Conservation (phyloP, 2,113 vertebrate genomes). For the Notarius lentiginosus region DNA sequence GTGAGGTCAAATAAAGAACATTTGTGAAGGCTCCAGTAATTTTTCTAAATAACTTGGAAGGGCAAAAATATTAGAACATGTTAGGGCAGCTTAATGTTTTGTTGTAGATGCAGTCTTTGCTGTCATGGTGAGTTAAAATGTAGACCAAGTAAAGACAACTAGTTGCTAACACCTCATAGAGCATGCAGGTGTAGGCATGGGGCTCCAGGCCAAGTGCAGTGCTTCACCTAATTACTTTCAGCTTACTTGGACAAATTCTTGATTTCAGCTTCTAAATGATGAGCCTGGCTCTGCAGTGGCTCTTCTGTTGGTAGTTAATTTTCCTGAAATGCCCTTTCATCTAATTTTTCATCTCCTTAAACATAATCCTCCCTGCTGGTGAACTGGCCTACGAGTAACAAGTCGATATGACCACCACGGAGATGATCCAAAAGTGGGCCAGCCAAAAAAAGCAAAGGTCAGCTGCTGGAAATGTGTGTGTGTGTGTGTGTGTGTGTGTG, state of each 20-base stretch:
- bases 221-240: constrained; percentile 48
- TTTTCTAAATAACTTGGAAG: neutral
- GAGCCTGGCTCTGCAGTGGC: constrained; percentile 30
- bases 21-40: constrained; percentile 5
- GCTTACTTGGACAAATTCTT: constrained; percentile 53
- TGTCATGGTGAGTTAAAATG: constrained; percentile 35
- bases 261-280: constrained; percentile 49
- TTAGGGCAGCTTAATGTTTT: neutral
- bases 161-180: constrained; percentile 53
- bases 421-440: constrained; percentile 39
- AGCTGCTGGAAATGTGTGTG: constrained; percentile 21
- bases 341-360: constrained; percentile 57
- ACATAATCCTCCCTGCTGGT: constrained; percentile 46
- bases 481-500: neutral
- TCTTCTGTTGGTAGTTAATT: constrained; percentile 30
- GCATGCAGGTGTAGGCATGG: constrained; percentile 3
- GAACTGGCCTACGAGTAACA: constrained; percentile 42
- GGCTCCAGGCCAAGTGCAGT: constrained; percentile 34
- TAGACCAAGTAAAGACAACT: constrained; percentile 42
- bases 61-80: neutral
- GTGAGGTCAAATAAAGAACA: constrained; percentile 19
- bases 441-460: constrained; percentile 16
- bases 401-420: constrained; percentile 15
- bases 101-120: neutral
- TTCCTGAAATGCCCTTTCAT: constrained; percentile 29